These are phyloP conservation scores for Hylaea fasciaria DNA, from an alignment of 2,888 invertebrate species.

Conservation along the genomic window DNA sequence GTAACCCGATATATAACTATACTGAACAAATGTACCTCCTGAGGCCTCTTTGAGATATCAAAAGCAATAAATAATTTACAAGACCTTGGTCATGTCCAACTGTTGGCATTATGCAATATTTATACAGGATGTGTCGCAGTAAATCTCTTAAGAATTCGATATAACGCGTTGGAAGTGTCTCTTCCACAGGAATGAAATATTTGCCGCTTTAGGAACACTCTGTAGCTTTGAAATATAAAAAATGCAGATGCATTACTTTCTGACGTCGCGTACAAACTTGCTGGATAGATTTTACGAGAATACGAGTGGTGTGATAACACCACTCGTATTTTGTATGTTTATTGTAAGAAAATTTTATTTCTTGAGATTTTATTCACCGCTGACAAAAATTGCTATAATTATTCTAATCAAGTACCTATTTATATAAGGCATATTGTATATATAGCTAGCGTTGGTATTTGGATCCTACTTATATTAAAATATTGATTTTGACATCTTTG, in stretches of 20 bases:
- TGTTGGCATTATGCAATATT: conserved; percentile 36
- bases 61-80: conserved; percentile 23
- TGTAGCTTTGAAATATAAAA: conserved; percentile 4
- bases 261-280: no score
- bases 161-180: conserved; percentile 39
- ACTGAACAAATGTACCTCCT: conserved; percentile 35
- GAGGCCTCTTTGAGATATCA: conserved; percentile 38
- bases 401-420: no score
- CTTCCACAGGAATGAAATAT: conserved; percentile 39
- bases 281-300: no score
- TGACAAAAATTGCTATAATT: no score
- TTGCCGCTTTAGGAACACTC: conserved; percentile 26
- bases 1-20: neutral
- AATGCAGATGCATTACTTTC: neutral
- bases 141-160: conserved; percentile 53
- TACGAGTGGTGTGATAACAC: no score
- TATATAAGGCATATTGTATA: no score
- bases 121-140: conserved; percentile 43
- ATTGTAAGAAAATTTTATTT: no score
- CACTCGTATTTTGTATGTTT: no score
- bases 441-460: no score
- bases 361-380: no score
- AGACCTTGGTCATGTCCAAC: conserved; percentile 29
- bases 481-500: no score
- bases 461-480: no score